Conservation (phyloP, 2,888 invertebrate species). For the Drosophila incognita region DNA sequence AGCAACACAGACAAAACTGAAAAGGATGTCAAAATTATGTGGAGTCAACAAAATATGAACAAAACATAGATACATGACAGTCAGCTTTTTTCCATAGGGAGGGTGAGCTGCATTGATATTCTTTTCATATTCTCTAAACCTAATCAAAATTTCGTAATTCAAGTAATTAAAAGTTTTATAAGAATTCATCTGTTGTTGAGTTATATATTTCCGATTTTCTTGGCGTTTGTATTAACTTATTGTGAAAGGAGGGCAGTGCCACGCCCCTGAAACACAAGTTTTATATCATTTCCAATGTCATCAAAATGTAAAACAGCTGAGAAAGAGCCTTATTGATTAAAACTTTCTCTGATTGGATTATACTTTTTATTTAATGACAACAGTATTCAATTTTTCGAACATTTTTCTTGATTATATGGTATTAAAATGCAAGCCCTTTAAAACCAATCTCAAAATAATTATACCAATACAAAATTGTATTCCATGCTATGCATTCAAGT, state of each 20-base stretch:
- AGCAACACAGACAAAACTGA: conserved; percentile 11
- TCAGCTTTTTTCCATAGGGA: neutral
- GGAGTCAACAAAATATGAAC: conserved; percentile 28
- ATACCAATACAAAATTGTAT: neutral
- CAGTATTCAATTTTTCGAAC: neutral
- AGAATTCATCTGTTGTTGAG: neutral
- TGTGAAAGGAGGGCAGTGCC: neutral
- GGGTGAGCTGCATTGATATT: neutral
- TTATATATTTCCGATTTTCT: neutral
- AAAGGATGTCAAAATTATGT: conserved; percentile 29
- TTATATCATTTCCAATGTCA: neutral
- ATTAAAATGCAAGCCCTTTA: neutral
- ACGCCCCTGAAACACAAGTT: neutral
- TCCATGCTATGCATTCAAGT: neutral
- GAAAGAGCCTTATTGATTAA: neutral
- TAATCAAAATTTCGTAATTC: neutral
- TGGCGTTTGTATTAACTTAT: neutral
- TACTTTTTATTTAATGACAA: neutral
- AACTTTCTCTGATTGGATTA: neutral
- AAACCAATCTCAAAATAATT: neutral
- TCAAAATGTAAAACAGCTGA: neutral
- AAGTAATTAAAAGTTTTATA: neutral
- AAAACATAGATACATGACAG: conserved; percentile 10
- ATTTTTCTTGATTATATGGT: neutral
- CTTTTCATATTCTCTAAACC: neutral